phyloP scores from a whole-genome alignment of 2,888 invertebrate species.

The Pegoplata infirma region DNA sequence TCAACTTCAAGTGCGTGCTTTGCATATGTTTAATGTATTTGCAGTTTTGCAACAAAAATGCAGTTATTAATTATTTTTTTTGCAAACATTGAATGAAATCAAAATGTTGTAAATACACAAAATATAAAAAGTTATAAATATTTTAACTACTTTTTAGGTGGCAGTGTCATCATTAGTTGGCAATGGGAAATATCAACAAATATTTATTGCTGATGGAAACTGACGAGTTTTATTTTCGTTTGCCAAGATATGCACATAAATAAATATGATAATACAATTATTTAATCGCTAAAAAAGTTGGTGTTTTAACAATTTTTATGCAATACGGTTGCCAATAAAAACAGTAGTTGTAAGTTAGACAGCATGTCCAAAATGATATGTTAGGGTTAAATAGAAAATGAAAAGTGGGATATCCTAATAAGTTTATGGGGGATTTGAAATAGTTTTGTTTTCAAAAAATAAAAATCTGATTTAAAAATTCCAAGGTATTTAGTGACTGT shows the following conservation, averaged over 20 bases:
- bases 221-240: conserved; percentile 19
- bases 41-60: not conserved
- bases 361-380: conserved; percentile 26
- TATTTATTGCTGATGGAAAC: conserved; percentile 10
- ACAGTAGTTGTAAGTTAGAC: conserved; percentile 16
- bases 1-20: conserved; percentile 1
- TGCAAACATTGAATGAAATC: not conserved
- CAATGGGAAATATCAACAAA: conserved; percentile 30
- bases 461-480: too few species aligned
- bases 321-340: conserved; percentile 37
- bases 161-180: conserved; percentile 32
- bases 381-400: not conserved
- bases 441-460: too few species aligned
- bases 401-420: not conserved
- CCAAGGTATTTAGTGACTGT: too few species aligned
- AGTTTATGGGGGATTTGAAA: too few species aligned
- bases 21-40: conserved; percentile 1
- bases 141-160: conserved; percentile 8
- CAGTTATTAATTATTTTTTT: conserved; percentile 26
- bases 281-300: conserved; percentile 36
- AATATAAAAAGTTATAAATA: conserved; percentile 9
- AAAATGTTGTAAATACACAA: conserved; percentile 1
- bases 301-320: conserved; percentile 15
- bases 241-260: conserved; percentile 41
- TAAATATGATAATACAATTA: conserved; percentile 48